phyloP scores from a whole-genome alignment of 2,113 vertebrate species.

The Labrus mixtus region DNA sequence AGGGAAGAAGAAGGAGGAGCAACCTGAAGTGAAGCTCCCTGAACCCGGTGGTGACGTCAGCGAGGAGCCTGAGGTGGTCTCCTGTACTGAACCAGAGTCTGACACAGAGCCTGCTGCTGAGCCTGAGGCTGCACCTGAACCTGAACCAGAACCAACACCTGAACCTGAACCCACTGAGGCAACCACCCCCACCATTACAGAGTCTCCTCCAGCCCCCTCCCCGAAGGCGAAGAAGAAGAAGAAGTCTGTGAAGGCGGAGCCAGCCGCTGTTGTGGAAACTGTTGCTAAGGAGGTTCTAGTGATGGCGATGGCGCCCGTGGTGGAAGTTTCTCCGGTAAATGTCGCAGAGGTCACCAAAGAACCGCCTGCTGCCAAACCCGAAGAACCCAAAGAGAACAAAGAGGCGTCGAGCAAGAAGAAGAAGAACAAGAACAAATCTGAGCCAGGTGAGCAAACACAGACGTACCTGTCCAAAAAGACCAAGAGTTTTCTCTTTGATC shows the following conservation, averaged over 20 bases:
- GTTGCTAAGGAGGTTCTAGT: conserved; percentile 14
- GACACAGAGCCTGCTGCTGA: conserved; percentile 6
- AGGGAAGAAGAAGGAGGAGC: conserved; percentile 36
- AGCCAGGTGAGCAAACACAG: conserved; percentile 7
- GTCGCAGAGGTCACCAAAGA: conserved; percentile 7
- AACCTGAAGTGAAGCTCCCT: not conserved
- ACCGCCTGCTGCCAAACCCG: conserved; percentile 5
- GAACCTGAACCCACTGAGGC: not conserved
- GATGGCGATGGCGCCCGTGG: not conserved
- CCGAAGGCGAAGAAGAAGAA: conserved; percentile 41
- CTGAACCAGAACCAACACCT: not conserved
- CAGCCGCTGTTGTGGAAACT: not conserved
- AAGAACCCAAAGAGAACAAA: conserved; percentile 21
- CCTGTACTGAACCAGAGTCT: conserved; percentile 13
- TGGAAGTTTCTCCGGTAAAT: not conserved
- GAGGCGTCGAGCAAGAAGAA: conserved; percentile 16
- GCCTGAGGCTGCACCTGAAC: not conserved
- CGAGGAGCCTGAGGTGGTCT: conserved; percentile 6
- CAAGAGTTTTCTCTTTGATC: too few species aligned
- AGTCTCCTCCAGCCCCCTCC: not conserved
- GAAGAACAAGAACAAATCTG: conserved; percentile 26
- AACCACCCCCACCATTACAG: too few species aligned
- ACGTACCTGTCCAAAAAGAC: too few species aligned
- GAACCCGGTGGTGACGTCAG: not conserved
- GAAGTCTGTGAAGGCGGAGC: conserved; percentile 7